Percentiles rank a stretch among this genome's conserved stretches.
phyloP scores from a whole-genome alignment of 2,888 invertebrate genomes.

The Microplitis deprimator region DNA sequence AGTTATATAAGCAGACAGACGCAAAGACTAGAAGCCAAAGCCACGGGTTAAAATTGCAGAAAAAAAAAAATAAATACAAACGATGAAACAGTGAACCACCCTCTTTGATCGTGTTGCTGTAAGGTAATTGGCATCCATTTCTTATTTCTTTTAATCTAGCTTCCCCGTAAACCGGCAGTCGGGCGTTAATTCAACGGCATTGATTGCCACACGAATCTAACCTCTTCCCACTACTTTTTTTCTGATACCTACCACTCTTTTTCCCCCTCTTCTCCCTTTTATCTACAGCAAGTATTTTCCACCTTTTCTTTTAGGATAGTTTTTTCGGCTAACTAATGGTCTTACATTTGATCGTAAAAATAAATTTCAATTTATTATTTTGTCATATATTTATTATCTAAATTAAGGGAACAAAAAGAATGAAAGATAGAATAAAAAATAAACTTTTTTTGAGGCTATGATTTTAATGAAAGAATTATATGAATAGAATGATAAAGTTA shows the following conservation, averaged over 20 bases:
- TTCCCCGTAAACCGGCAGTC: conserved; percentile 70
- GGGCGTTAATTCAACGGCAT: conserved; percentile 71
- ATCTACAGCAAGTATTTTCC: background rate
- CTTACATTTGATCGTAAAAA: background rate
- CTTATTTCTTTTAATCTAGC: conserved; percentile 71
- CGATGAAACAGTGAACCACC: conserved; percentile 43
- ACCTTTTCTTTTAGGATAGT: background rate
- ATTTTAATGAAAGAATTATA: conserved; percentile 25
- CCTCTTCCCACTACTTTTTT: conserved; percentile 44
- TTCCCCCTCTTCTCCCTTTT: conserved; percentile 3
- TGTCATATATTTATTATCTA: background rate
- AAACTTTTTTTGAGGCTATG: conserved; percentile 17
- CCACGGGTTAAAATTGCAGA: conserved; percentile 11
- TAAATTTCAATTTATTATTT: background rate
- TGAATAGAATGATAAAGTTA: conserved; percentile 25
- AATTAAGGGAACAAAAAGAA: background rate
- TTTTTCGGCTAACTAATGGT: background rate
- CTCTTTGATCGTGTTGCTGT: conserved; percentile 47
- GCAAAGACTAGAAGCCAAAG: background rate
- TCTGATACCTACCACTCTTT: conserved; percentile 8
- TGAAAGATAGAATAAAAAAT: background rate
- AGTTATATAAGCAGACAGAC: conserved; percentile 11
- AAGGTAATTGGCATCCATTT: conserved; percentile 66
- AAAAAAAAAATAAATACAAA: conserved; percentile 19
- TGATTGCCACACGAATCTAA: conserved; percentile 68